These are phyloP conservation scores for Euclidia mi DNA, from an alignment of 2,888 invertebrate species.

Conservation along the genomic window DNA sequence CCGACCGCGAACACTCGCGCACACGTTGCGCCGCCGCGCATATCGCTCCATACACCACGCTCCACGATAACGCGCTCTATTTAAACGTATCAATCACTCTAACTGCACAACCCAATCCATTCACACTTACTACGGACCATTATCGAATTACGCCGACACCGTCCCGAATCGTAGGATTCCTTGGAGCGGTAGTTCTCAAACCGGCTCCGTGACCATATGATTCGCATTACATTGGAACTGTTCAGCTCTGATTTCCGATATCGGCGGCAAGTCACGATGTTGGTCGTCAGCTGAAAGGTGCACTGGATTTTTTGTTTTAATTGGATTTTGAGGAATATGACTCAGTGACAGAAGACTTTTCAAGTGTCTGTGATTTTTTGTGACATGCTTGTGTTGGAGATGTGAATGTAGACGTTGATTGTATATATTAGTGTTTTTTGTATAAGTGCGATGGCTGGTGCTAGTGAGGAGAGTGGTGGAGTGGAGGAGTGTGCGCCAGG, in stretches of 20 bases:
- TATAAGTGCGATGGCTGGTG: constrained; percentile 85
- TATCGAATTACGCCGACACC: constrained; percentile 54
- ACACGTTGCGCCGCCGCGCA: constrained; percentile 73
- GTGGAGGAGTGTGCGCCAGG: constrained; percentile 68
- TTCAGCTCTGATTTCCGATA: constrained; percentile 72
- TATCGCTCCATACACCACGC: constrained; percentile 52
- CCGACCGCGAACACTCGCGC: constrained; percentile 76
- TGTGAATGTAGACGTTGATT: constrained; percentile 80
- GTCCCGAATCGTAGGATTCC: constrained; percentile 55
- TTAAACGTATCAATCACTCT: constrained; percentile 76
- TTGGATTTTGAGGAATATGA: constrained; percentile 66
- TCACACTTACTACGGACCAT: constrained; percentile 58
- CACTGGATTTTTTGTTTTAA: constrained; percentile 64
- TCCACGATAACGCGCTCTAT: constrained; percentile 82
- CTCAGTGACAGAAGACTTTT: constrained; percentile 77
- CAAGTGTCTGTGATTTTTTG: constrained; percentile 71
- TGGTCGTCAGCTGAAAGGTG: constrained; percentile 78
- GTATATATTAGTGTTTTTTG: constrained; percentile 64
- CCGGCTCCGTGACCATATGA: constrained; percentile 84
- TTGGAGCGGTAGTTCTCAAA: constrained; percentile 61
- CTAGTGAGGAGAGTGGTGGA: constrained; percentile 76
- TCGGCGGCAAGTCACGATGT: constrained; percentile 76
- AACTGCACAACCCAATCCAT: constrained; percentile 70
- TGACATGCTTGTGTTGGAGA: constrained; percentile 75
- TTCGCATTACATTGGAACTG: constrained; percentile 67